These are phyloP conservation scores for Dryobotodes eremita DNA, from an alignment of 2,888 invertebrate species.

Conservation along the genomic window DNA sequence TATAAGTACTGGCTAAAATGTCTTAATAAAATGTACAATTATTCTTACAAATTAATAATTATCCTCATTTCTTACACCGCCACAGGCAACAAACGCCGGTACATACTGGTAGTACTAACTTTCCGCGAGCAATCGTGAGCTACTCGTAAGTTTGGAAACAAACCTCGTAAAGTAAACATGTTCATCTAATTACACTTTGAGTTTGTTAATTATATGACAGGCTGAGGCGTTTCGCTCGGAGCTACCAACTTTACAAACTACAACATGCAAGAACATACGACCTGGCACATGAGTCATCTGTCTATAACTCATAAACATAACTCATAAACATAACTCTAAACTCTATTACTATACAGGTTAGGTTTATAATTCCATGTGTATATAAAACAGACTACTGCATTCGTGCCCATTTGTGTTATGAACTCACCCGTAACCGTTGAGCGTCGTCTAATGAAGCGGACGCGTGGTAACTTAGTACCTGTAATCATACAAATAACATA, in stretches of 20 bases:
- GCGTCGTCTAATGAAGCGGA: slow-evolving; percentile 97
- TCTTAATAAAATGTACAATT: background rate
- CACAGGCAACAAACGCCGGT: slow-evolving; percentile 15
- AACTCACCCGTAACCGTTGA: slow-evolving; percentile 94
- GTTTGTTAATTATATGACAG: slow-evolving; percentile 63
- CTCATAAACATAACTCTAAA: slow-evolving; percentile 5
- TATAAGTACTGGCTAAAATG: background rate
- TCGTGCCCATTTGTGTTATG: slow-evolving; percentile 46
- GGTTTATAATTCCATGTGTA: slow-evolving; percentile 24
- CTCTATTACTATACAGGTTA: slow-evolving; percentile 4
- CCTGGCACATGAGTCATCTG: slow-evolving; percentile 36
- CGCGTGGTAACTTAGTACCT: slow-evolving; percentile 97
- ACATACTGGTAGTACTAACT: slow-evolving; percentile 18
- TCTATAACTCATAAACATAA: background rate
- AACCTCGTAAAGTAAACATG: slow-evolving; percentile 49
- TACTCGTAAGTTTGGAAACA: slow-evolving; percentile 37
- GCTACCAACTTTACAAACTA: slow-evolving; percentile 56
- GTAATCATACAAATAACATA: slow-evolving; percentile 70
- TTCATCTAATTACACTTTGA: slow-evolving; percentile 62
- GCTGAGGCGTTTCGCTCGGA: slow-evolving; percentile 45
- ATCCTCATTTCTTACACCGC: slow-evolving; percentile 1
- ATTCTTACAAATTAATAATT: background rate
- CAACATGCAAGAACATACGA: slow-evolving; percentile 38
- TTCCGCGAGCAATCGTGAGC: slow-evolving; percentile 42
- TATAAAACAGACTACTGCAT: slow-evolving; percentile 41